phyloP scores from a whole-genome alignment of 2,888 invertebrate genomes.

The Elegia similella region DNA sequence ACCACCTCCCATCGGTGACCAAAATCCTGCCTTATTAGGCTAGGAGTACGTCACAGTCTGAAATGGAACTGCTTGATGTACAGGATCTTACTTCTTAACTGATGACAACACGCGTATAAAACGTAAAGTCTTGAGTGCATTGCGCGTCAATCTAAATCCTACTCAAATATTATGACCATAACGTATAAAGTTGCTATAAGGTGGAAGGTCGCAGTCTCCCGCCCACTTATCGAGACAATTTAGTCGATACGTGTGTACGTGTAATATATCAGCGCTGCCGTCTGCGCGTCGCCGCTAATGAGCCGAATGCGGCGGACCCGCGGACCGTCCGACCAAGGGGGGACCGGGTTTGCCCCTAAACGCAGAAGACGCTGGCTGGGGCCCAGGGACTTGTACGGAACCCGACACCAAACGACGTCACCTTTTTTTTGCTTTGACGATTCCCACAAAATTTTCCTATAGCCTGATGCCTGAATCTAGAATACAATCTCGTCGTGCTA shows the following conservation, averaged over 20 bases:
- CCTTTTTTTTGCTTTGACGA: too few species aligned
- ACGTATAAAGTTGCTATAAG: not conserved
- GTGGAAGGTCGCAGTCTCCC: slow-evolving; percentile 36
- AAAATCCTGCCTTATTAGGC: not conserved
- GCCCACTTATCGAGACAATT: slow-evolving; percentile 75
- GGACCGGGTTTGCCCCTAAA: not conserved
- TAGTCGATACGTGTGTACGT: slow-evolving; percentile 62
- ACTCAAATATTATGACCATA: not conserved
- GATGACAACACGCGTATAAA: not conserved
- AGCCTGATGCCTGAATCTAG: too few species aligned
- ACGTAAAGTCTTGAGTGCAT: not conserved
- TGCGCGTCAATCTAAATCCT: not conserved
- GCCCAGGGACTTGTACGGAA: too few species aligned
- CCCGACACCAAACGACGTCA: too few species aligned
- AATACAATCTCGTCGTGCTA: too few species aligned
- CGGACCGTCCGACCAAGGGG: not conserved
- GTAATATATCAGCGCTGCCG: slow-evolving; percentile 63
- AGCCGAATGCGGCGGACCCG: slow-evolving; percentile 1
- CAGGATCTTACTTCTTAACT: not conserved
- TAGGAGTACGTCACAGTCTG: not conserved
- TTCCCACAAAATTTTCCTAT: too few species aligned
- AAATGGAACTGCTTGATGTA: not conserved
- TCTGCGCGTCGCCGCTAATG: slow-evolving; percentile 41
- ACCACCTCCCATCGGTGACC: not conserved
- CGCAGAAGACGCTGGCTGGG: too few species aligned